phyloP scores from a whole-genome alignment of 1,140 invertebrate genomes.

The Drosophila ficusphila region DNA sequence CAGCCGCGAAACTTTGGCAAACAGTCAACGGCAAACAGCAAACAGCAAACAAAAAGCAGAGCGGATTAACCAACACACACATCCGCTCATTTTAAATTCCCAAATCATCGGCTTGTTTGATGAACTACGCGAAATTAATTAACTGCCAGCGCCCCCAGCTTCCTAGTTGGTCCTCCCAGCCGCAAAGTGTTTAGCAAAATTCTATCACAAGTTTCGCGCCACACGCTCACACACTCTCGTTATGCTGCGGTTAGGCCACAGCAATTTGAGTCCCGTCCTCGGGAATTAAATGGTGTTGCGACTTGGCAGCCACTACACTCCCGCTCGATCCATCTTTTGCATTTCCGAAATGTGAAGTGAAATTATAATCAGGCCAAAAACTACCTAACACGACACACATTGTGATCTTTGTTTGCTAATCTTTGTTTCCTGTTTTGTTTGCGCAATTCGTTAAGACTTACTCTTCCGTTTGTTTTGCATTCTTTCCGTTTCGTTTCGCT shows the following conservation, averaged over 20 bases:
- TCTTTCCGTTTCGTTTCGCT: constrained; percentile 25
- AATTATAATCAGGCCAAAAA: background rate
- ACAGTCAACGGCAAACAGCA: constrained; percentile 2
- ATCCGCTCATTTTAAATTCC: background rate
- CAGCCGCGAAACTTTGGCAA: background rate
- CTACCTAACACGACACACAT: constrained; percentile 3
- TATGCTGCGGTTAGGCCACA: constrained; percentile 71
- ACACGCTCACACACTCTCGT: no score
- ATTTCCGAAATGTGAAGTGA: no score
- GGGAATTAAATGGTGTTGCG: background rate
- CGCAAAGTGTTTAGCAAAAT: constrained; percentile 64
- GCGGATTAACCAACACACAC: background rate
- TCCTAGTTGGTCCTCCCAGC: background rate
- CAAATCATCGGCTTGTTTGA: constrained; percentile 8
- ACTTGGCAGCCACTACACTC: no score
- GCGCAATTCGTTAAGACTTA: constrained; percentile 21
- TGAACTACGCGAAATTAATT: constrained; percentile 52
- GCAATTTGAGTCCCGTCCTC: constrained; percentile 46
- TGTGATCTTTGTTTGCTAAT: constrained; percentile 20
- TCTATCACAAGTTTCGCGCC: constrained; percentile 36
- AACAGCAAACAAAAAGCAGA: no score
- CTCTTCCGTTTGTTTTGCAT: constrained; percentile 18
- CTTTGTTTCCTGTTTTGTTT: constrained; percentile 51
- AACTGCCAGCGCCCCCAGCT: constrained; percentile 16
- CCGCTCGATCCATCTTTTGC: no score